Conservation (phyloP, 1,140 invertebrate genomes). For the Diachasma alloeum region DNA sequence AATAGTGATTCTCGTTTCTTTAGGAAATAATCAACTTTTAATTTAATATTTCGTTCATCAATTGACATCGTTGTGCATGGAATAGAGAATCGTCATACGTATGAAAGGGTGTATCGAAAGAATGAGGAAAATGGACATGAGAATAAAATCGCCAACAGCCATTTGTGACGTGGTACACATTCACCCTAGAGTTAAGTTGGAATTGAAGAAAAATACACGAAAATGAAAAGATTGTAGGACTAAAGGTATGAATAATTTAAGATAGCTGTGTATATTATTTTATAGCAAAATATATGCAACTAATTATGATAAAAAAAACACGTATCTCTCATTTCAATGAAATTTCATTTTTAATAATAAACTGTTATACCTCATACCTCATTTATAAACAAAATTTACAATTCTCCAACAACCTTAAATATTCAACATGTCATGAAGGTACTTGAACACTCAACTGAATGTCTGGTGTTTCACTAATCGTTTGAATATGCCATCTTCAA, state of each 20-base stretch:
- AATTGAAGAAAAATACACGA: slow-evolving; percentile 9
- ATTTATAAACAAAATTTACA: slow-evolving; percentile 18
- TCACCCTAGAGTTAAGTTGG: slow-evolving; percentile 3
- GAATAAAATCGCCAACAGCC: neutral
- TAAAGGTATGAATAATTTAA: slow-evolving; percentile 52
- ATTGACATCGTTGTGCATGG: neutral
- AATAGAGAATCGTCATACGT: neutral
- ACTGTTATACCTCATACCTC: neutral
- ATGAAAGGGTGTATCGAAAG: neutral
- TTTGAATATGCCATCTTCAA: slow-evolving; percentile 70
- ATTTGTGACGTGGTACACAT: neutral
- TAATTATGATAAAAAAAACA: slow-evolving; percentile 45
- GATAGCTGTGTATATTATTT: slow-evolving; percentile 60
- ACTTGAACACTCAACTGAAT: slow-evolving; percentile 52
- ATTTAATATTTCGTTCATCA: neutral
- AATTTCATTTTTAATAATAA: slow-evolving; percentile 14
- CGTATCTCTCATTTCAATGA: neutral
- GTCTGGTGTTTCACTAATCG: slow-evolving; percentile 75
- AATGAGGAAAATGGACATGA: neutral
- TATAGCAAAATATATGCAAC: slow-evolving; percentile 57
- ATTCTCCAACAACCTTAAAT: slow-evolving; percentile 10
- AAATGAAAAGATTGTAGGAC: neutral
- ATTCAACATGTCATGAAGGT: neutral
- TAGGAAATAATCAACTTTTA: too few relatives aligned
- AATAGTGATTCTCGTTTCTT: too few relatives aligned